Evolutionary conservation across 2,797 vertebrate species (phyloP).

Genomic region (Novumbra hubbsi): DNA sequence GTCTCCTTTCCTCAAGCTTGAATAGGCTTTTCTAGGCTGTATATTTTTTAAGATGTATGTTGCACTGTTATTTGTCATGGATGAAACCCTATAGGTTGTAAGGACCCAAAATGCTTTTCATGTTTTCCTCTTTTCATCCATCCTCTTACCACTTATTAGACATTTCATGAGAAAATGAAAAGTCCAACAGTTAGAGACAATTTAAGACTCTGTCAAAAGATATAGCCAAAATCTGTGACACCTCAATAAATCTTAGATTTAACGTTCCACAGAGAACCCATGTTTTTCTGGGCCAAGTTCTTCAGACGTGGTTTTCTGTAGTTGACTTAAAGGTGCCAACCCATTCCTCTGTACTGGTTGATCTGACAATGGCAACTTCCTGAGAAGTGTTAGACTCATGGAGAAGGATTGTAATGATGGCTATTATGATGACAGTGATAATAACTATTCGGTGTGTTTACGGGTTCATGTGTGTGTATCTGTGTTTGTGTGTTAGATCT

Average conservation of each 20-base stretch:
- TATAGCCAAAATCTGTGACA: constrained; percentile 8
- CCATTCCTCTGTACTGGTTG: not conserved
- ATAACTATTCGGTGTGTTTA: not conserved
- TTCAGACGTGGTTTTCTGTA: constrained; percentile 6
- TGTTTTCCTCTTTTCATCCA: constrained; percentile 7
- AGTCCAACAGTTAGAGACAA: not conserved
- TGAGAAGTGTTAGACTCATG: not conserved
- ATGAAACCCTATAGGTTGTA: constrained; percentile 1
- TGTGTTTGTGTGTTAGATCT: not conserved
- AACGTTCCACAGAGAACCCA: constrained; percentile 11
- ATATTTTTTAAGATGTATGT: constrained; percentile 12
- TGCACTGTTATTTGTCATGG: constrained; percentile 12
- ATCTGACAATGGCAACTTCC: constrained; percentile 2
- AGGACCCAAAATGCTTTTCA: constrained; percentile 8
- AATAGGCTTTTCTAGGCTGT: constrained; percentile 13
- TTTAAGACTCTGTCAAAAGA: constrained; percentile 13
- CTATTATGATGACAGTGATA: not conserved
- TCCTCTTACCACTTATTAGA: not conserved
- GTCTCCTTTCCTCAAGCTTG: not conserved
- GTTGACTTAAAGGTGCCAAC: not conserved
- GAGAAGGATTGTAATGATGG: not conserved
- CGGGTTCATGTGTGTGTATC: not conserved
- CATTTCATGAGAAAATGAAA: constrained; percentile 6
- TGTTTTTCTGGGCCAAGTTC: not conserved
- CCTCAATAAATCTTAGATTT: constrained; percentile 14